Conservation (phyloP, 2,888 invertebrate species). For the Eurytoma californica region DNA sequence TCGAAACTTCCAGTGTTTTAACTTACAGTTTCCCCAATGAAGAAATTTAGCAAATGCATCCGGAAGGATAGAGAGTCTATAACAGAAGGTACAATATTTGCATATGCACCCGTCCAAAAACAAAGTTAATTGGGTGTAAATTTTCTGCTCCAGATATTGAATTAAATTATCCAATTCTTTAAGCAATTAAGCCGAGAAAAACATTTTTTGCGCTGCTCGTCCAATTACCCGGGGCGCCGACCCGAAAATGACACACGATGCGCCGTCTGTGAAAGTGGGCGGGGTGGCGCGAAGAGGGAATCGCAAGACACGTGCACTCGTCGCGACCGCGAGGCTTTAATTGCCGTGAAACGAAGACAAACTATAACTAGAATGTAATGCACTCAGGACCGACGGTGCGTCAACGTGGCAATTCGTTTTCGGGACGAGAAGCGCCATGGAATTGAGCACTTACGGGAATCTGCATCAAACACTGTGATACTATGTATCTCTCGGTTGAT, state of each 20-base stretch:
- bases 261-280: conserved; percentile 28
- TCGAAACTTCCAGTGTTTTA: no score
- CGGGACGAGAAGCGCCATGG: no score
- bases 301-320: conserved; percentile 13
- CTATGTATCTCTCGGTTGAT: no score
- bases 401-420: neutral
- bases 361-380: conserved; percentile 37
- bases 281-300: neutral
- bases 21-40: no score
- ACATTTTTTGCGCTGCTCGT: conserved; percentile 22
- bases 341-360: conserved; percentile 46
- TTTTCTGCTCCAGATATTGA: conserved; percentile 32
- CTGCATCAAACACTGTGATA: no score
- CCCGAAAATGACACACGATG: conserved; percentile 42
- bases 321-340: conserved; percentile 31
- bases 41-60: no score
- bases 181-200: conserved; percentile 24
- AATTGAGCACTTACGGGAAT: no score
- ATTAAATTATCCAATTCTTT: conserved; percentile 25
- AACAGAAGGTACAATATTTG: no score
- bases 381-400: neutral
- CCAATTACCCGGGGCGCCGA: conserved; percentile 44
- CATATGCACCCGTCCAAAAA: no score
- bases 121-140: conserved; percentile 5
- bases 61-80: no score